Percentiles rank a stretch among this genome's conserved stretches.
Evolutionary conservation across 2,888 invertebrate genomes (phyloP).

Genomic region (Empis livida): DNA sequence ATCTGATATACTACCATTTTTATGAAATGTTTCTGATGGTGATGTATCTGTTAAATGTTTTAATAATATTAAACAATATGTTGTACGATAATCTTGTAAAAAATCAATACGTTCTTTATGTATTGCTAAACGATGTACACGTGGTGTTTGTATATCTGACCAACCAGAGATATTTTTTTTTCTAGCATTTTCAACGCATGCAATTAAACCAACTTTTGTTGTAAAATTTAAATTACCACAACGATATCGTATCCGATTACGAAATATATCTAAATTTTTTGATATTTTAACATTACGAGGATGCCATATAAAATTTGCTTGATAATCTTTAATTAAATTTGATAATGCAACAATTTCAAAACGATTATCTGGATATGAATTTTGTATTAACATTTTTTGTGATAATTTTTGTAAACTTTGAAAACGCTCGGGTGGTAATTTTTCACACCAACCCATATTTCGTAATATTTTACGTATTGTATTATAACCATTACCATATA

Average conservation of each 20-base stretch:
- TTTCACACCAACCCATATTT: slow-evolving; percentile 62
- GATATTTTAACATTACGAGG: no score
- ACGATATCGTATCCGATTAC: slow-evolving; percentile 26
- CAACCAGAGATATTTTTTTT: slow-evolving; percentile 26
- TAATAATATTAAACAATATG: slow-evolving; percentile 58
- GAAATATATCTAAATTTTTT: slow-evolving; percentile 1
- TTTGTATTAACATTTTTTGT: slow-evolving; percentile 22
- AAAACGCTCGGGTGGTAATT: slow-evolving; percentile 35
- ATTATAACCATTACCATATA: slow-evolving; percentile 24
- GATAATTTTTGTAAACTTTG: slow-evolving; percentile 26
- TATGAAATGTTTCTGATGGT: slow-evolving; percentile 24
- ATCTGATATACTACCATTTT: slow-evolving; percentile 41
- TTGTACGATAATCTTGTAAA: slow-evolving; percentile 54
- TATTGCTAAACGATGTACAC: slow-evolving; percentile 38
- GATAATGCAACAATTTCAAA: slow-evolving; percentile 39
- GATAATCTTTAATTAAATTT: slow-evolving; percentile 46
- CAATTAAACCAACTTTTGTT: slow-evolving; percentile 38
- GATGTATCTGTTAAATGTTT: no score
- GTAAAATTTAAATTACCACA: slow-evolving; percentile 33
- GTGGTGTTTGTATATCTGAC: slow-evolving; percentile 48
- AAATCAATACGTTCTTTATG: slow-evolving; percentile 26
- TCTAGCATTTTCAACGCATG: slow-evolving; percentile 27
- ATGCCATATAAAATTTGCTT: slow-evolving; percentile 63
- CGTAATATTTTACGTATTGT: slow-evolving; percentile 39
- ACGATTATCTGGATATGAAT: slow-evolving; percentile 26